These are phyloP conservation scores for Cephonodes hylas DNA, from an alignment of 2,888 invertebrate species.

Conservation along the genomic window DNA sequence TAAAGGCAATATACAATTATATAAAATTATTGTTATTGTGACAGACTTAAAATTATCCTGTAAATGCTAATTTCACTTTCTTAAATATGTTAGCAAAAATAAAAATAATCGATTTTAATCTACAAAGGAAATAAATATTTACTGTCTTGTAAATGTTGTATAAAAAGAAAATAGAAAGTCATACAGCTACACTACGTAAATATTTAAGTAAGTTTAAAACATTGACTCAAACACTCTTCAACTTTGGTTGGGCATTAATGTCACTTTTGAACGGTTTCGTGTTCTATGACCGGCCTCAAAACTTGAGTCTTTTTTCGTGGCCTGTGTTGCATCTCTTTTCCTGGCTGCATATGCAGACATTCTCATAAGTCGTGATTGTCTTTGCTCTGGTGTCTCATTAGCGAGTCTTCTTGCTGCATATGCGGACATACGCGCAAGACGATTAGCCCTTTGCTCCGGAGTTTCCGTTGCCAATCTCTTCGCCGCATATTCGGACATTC, in stretches of 20 bases:
- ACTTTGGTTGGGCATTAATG: constrained; percentile 24
- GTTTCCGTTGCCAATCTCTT: constrained; percentile 63
- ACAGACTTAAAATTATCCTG: background rate
- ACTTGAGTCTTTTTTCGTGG: constrained; percentile 47
- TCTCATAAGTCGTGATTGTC: constrained; percentile 55
- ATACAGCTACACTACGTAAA: constrained; percentile 1
- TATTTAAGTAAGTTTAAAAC: background rate
- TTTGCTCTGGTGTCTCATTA: constrained; percentile 64
- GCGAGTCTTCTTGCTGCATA: constrained; percentile 71
- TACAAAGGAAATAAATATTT: background rate
- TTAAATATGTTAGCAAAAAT: constrained; percentile 9
- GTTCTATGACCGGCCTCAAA: background rate
- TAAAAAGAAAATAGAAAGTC: background rate
- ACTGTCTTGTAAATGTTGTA: background rate
- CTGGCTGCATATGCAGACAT: constrained; percentile 74
- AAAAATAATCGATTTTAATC: background rate
- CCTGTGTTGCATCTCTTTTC: no score
- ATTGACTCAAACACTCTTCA: constrained; percentile 2
- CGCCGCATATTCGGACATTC: constrained; percentile 75
- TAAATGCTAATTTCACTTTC: constrained; percentile 5
- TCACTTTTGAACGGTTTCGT: background rate
- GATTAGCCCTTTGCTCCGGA: constrained; percentile 59
- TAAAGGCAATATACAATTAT: background rate
- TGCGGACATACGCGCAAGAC: constrained; percentile 70
- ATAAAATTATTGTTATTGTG: constrained; percentile 9